phyloP scores from a whole-genome alignment of 2,113 vertebrate genomes.

The Zosterops lateralis region DNA sequence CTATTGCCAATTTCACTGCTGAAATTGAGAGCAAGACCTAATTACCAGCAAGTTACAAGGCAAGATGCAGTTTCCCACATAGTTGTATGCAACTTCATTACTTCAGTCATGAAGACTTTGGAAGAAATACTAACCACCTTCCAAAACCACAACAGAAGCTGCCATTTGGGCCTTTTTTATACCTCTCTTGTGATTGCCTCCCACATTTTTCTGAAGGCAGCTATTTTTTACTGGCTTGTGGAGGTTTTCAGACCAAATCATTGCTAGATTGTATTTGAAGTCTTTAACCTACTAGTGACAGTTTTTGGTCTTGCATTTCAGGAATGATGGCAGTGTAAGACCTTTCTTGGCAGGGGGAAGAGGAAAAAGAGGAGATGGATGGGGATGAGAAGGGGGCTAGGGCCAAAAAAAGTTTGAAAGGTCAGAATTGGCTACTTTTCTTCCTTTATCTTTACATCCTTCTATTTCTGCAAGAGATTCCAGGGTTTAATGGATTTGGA shows the following conservation, averaged over 20 bases:
- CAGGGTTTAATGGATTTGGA: not conserved
- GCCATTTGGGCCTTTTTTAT: not conserved
- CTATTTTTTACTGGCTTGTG: not conserved
- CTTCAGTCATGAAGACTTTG: not conserved
- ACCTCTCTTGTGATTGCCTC: not conserved
- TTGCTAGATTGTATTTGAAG: not conserved
- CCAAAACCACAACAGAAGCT: not conserved
- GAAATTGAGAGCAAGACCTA: not conserved
- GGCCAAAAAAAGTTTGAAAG: not conserved
- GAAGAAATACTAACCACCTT: not conserved
- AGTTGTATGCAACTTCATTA: not conserved
- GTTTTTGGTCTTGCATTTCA: not conserved
- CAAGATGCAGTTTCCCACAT: not conserved
- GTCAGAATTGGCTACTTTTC: not conserved
- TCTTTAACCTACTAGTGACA: not conserved
- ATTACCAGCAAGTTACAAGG: not conserved
- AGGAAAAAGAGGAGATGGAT: not conserved
- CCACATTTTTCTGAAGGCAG: not conserved
- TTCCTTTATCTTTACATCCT: not conserved
- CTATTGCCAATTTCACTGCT: not conserved
- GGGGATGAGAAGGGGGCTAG: not conserved
- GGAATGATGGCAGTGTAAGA: not conserved
- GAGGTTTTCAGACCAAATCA: not conserved
- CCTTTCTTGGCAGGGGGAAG: not conserved
- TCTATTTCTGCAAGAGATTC: not conserved